A percentile compares a stretch with the other conserved stretches of the same genome.
phyloP scores from a whole-genome alignment of 2,797 vertebrate species.

The Takifugu ocellatus region DNA sequence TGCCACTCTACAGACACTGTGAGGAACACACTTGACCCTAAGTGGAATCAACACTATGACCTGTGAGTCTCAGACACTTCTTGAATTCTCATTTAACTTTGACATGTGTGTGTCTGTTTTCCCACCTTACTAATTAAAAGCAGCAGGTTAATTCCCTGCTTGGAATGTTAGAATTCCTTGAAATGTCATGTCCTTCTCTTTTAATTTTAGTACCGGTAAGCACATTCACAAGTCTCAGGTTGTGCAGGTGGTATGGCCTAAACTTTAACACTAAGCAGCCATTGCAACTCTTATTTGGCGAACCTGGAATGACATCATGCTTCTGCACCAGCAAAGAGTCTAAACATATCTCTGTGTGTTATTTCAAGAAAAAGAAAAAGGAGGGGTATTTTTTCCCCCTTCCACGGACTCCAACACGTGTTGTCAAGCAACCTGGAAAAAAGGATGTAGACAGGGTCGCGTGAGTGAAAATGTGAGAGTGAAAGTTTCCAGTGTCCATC shows the following conservation, averaged over 20 bases:
- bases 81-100: neutral
- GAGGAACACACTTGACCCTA: constrained; percentile 98
- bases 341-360: constrained; percentile 52
- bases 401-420: constrained; percentile 56
- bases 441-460: constrained; percentile 20
- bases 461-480: constrained; percentile 59
- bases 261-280: constrained; percentile 49
- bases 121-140: constrained; percentile 28
- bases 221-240: constrained; percentile 24
- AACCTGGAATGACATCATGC: constrained; percentile 50
- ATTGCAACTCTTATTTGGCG: constrained; percentile 44
- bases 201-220: constrained; percentile 36
- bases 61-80: constrained; percentile 79
- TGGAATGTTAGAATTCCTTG: constrained; percentile 8
- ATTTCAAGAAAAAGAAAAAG: constrained; percentile 36
- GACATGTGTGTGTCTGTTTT: constrained; percentile 26
- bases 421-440: constrained; percentile 55
- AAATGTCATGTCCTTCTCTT: constrained; percentile 19
- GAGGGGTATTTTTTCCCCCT: constrained; percentile 53
- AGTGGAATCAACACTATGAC: constrained; percentile 99
- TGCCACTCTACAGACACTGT: constrained; percentile 99
- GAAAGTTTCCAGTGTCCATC: constrained; percentile 69
- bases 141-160: constrained; percentile 23
- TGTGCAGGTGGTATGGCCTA: constrained; percentile 33
- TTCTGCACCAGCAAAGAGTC: constrained; percentile 22